Percentiles rank a stretch among this genome's conserved stretches.
Conservation (phyloP, 2,797 vertebrate species). For the Coendou prehensilis region DNA sequence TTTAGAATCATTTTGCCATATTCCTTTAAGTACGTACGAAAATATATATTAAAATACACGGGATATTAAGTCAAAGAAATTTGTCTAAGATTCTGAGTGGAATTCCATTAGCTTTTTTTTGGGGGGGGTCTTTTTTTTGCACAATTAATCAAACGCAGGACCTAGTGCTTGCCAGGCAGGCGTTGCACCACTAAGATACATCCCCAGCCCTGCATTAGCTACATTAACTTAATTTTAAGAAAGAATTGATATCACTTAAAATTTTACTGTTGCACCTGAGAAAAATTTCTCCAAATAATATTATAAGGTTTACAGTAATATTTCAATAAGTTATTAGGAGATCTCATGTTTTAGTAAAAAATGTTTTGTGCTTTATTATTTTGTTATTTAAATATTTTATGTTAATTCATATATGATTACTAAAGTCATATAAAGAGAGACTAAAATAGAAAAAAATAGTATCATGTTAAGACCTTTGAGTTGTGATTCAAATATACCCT, state of each 20-base stretch:
- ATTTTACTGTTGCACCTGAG: not conserved
- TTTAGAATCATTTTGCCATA: not conserved
- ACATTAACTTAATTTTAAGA: not conserved
- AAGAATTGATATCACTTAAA: not conserved
- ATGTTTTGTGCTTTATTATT: slow-evolving; percentile 7
- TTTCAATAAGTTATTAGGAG: not conserved
- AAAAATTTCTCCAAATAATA: not conserved
- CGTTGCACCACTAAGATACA: not conserved
- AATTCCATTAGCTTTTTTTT: not conserved
- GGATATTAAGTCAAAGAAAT: not conserved
- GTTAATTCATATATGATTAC: not conserved
- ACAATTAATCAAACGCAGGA: not conserved
- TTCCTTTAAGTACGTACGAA: not conserved
- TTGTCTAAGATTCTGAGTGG: not conserved
- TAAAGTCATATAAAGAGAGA: not conserved
- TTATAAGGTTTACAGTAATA: not conserved
- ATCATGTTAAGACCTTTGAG: not conserved
- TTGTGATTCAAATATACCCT: not conserved
- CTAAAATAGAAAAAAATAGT: not conserved
- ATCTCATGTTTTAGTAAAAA: not conserved
- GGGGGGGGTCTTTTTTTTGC: not conserved
- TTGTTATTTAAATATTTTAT: slow-evolving; percentile 14
- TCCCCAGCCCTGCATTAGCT: not conserved
- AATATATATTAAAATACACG: not conserved
- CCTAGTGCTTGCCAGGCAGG: not conserved